phyloP scores from a whole-genome alignment of 1,140 invertebrate genomes.

The roundworm (Caenorhabditis elegans) region DNA sequence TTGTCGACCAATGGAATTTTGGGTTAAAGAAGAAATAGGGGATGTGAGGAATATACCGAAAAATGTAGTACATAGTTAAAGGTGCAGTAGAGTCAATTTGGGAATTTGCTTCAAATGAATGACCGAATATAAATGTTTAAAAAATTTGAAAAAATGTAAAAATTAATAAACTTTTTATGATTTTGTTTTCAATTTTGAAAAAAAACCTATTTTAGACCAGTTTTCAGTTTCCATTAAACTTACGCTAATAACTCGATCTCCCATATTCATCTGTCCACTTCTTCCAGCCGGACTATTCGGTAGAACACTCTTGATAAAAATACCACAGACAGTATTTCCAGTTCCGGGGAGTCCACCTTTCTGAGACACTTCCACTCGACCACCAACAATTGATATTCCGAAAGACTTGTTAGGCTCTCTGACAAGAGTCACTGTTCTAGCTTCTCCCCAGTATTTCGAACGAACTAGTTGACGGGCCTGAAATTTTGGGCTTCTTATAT shows the following conservation, averaged over 20 bases:
- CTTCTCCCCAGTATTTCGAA: constrained; percentile 84
- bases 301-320: constrained; percentile 96
- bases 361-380: constrained; percentile 76
- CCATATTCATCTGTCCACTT: constrained; percentile 80
- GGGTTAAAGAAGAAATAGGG: not conserved
- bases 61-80: too few species aligned
- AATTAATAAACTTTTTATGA: too few species aligned
- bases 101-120: too few species aligned
- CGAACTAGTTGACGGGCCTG: constrained; percentile 26
- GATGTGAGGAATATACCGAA: not conserved
- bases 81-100: too few species aligned
- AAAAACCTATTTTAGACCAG: too few species aligned
- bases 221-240: too few species aligned
- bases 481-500: not conserved
- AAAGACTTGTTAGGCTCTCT: constrained; percentile 73
- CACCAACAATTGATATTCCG: constrained; percentile 89
- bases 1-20: too few species aligned
- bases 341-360: constrained; percentile 66
- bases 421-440: constrained; percentile 75
- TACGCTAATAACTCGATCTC: constrained; percentile 69
- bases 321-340: constrained; percentile 77
- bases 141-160: too few species aligned
- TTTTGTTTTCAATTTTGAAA: too few species aligned
- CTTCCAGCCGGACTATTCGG: constrained; percentile 89
- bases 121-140: too few species aligned